phyloP scores from a whole-genome alignment of 1,140 invertebrate species.

The Danaus plexippus region DNA sequence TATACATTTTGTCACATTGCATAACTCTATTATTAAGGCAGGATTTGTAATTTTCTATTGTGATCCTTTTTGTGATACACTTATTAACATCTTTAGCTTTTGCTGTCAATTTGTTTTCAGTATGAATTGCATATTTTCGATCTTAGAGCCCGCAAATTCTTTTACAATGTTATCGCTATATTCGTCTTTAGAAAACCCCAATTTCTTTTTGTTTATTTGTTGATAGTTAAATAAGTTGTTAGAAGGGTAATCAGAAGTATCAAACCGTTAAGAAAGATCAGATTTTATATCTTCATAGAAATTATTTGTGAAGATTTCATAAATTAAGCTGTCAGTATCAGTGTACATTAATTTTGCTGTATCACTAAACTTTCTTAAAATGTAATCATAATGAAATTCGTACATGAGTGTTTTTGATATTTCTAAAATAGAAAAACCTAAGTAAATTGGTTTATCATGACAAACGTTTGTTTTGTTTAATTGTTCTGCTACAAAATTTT shows the following conservation, averaged over 20 bases:
- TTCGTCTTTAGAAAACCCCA: conserved; percentile 4
- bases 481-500: conserved; percentile 52
- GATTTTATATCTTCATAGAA: conserved; percentile 36
- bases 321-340: conserved; percentile 63
- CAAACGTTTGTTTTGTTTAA: conserved; percentile 34
- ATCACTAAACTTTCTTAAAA: conserved; percentile 21
- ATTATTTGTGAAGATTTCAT: conserved; percentile 50
- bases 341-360: conserved; percentile 27
- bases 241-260: conserved; percentile 34
- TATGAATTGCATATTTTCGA: conserved; percentile 9
- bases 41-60: conserved; percentile 26
- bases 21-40: conserved; percentile 27
- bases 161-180: neutral
- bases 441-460: conserved; percentile 59
- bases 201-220: conserved; percentile 2
- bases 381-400: conserved; percentile 42
- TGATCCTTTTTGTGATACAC: conserved; percentile 17
- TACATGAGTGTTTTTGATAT: conserved; percentile 43
- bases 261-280: conserved; percentile 31
- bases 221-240: conserved; percentile 25
- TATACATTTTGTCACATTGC: conserved; percentile 23
- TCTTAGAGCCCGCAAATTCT: no score
- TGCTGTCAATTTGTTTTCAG: conserved; percentile 9
- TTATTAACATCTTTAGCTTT: conserved; percentile 27
- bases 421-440: conserved; percentile 56